Evolutionary conservation across 2,888 invertebrate species (phyloP), one percentile per base, ranked within the genome.

Genomic region (Eristalis arbustorum): DNA sequence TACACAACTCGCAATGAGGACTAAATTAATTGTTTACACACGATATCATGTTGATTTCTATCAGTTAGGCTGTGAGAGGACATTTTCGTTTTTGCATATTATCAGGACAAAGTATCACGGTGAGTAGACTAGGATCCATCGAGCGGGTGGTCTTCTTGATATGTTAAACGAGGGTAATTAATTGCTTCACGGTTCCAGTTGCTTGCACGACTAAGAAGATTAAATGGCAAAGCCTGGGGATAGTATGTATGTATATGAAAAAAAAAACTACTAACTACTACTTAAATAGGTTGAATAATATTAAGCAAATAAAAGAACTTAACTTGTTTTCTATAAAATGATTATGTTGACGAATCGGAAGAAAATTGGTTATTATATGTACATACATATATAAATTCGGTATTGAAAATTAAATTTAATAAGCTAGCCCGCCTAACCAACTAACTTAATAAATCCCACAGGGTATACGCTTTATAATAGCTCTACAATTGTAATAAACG

Each of bases 131-230:
- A 25, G 3, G 69, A 22, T 25, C 57, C 28, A 14, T 4, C 40
- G 40, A 40, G 77, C 28, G 77, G 57, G 63, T 63, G 72, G 28
- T 8, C 23, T 23, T 37, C 63, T n/a, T 64, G 23, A 61, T 34
- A 71, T 66, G 64, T 42, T 72, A 78, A 78, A 72, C 72, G 78
- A 66, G 23, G 71, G 66, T 66, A 78, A 78, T 78, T 78, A 78
- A 78, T 78, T 78, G 59, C 42, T 66, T 3, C 40, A 34, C 25
- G 71, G 66, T 57, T 56, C 18, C 25, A 18, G 42, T 78, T 78
- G 78, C 78, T 71, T 78, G 78, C 72, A 64, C 18, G 22, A 37
- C 14, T 31, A n/a, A 14, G n/a, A 14, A 31, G 14, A 31, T 62
- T 59, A 25, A 59, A 22, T 59, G 57, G 13, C 37, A 37, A 37